Percentiles rank a stretch among this genome's conserved stretches.
These are phyloP conservation scores for Celastrina argiolus DNA, from an alignment of 2,888 invertebrate species.

Conservation along the genomic window DNA sequence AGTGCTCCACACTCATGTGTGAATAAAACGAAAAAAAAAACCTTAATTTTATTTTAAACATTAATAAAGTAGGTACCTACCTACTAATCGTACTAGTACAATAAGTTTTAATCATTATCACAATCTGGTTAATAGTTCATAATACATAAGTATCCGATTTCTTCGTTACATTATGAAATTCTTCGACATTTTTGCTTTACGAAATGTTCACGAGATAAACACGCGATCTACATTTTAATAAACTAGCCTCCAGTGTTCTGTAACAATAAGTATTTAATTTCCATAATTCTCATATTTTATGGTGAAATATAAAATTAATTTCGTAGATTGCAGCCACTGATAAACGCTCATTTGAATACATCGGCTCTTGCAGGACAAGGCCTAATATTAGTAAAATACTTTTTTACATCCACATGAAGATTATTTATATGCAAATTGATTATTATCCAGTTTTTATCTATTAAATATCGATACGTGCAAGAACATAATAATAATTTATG, in stretches of 20 bases:
- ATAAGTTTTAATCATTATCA: too few relatives aligned
- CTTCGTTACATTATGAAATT: not conserved
- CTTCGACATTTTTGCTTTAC: not conserved
- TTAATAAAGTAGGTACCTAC: too few relatives aligned
- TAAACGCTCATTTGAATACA: slow-evolving; percentile 9
- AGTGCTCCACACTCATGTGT: too few relatives aligned
- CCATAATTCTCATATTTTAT: slow-evolving; percentile 8
- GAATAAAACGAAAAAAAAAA: too few relatives aligned
- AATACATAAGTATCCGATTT: too few relatives aligned
- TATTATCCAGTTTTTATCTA: slow-evolving; percentile 28
- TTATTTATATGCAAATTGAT: slow-evolving; percentile 30
- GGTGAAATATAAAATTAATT: slow-evolving; percentile 18
- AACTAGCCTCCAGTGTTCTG: slow-evolving; percentile 6
- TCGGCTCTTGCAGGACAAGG: not conserved
- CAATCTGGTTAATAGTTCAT: too few relatives aligned
- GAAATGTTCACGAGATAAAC: not conserved
- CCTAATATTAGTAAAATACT: not conserved
- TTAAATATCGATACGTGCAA: slow-evolving; percentile 27
- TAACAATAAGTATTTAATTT: slow-evolving; percentile 7
- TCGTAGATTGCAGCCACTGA: slow-evolving; percentile 2
- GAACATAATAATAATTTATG: slow-evolving; percentile 29
- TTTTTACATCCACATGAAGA: not conserved
- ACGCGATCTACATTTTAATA: not conserved
- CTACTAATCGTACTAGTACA: too few relatives aligned
- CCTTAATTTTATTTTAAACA: too few relatives aligned